Evolutionary conservation across 2,113 vertebrate genomes (phyloP), one percentile per base, ranked within the genome.

Genomic region (Telmatochromis sp.): DNA sequence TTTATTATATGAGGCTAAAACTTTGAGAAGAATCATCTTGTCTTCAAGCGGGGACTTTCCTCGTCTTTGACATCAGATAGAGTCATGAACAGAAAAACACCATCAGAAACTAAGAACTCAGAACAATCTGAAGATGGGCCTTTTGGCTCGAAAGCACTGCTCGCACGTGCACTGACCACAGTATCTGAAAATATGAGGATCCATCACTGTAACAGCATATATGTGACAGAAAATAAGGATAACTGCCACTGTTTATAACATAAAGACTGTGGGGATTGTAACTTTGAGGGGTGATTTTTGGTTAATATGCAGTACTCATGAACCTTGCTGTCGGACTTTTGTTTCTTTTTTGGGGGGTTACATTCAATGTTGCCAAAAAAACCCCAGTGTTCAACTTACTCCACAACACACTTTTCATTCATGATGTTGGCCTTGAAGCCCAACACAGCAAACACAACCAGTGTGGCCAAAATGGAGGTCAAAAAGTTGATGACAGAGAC

Each of bases 371-470:
- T 47, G 40, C 21, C 21, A 26, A 28, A 19, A 60, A 53, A 26
- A 3, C 23, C 23, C 23, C 5, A 54, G 31, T 65, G 47, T 19
- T 15, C 12, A 82, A 98, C 99, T 96, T 97, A 99, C 99, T 98
- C 98, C 10, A 97, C 94, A 79, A 99, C 97, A 82, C 99, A 99
- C 94, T 99, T 99, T 93, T 99, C 98, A 1, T 99, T 99, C 98
- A 99, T 98, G 95, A 99, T 96, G 95, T 99, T 99, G 89, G 99
- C 99, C 95, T 99, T 99, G 97, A 99, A 99, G 85, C 99, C 99
- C 95, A 99, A 97, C 94, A 99, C 98, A 1, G 99, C 99, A 4
- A 99, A 99, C 57, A 99, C 99, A 26, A 99, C 99, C 57, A 99
- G 96, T 0, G 99, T 99, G 92, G 99, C 99, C 95, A 99, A 92